Evolutionary conservation across 1,140 invertebrate genomes (phyloP).

Genomic region (honey bee (Apis mellifera)): Amel_HAv3.1 CM009932.2:1806501-1807000

Average conservation of each 20-base stretch:
- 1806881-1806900: background rate
- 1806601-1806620: no score
- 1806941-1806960: constrained; percentile 73
- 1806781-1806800: no score
- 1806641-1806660: background rate
- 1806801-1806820: background rate
- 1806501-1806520: no score
- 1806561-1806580: no score
- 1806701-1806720: background rate
- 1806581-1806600: no score
- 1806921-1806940: constrained; percentile 72
- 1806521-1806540: no score
- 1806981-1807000: constrained; percentile 52
- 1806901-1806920: background rate
- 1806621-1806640: no score
- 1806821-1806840: background rate
- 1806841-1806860: no score
- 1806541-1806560: no score
- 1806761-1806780: background rate
- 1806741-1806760: no score
- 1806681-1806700: background rate
- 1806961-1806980: constrained; percentile 62
- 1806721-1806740: background rate
- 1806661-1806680: background rate
- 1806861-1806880: background rate